Conservation (phyloP, 1,140 invertebrate species). For the Oscheius sp. region DNA sequence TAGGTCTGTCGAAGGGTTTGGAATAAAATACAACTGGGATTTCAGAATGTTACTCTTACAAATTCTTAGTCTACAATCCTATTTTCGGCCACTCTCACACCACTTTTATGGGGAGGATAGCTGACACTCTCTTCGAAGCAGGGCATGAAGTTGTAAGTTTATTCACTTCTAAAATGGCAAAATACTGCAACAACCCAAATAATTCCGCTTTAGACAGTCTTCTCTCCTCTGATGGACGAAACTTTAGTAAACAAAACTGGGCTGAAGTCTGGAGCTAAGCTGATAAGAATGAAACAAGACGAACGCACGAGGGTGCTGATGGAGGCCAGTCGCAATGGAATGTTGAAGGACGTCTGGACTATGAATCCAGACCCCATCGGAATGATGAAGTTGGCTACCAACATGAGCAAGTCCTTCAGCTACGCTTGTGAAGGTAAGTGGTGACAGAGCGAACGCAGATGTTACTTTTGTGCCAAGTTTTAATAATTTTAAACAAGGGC, state of each 20-base stretch:
- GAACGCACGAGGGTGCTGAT: background rate
- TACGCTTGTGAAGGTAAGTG: background rate
- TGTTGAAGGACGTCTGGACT: background rate
- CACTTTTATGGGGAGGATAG: slow-evolving; percentile 24
- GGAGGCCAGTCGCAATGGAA: background rate
- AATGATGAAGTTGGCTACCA: background rate
- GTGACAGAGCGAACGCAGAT: background rate
- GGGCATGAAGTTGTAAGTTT: slow-evolving; percentile 64
- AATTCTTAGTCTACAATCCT: slow-evolving; percentile 24
- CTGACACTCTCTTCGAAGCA: slow-evolving; percentile 18
- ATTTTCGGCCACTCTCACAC: slow-evolving; percentile 24
- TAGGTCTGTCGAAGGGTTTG: too few species aligned
- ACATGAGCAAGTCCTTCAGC: background rate
- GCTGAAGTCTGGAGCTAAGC: background rate
- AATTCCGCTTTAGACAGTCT: slow-evolving; percentile 9
- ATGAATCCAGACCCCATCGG: slow-evolving; percentile 2
- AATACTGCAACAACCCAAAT: too few species aligned
- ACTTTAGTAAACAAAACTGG: background rate
- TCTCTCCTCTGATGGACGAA: slow-evolving; percentile 10
- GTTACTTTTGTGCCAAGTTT: too few species aligned
- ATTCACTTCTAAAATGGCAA: too few species aligned
- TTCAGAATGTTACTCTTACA: background rate
- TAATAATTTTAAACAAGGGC: too few species aligned
- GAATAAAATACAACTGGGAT: too few species aligned
- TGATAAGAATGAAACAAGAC: background rate